Conservation (phyloP, 2,797 vertebrate genomes). For the Benthosema pterotum region DNA sequence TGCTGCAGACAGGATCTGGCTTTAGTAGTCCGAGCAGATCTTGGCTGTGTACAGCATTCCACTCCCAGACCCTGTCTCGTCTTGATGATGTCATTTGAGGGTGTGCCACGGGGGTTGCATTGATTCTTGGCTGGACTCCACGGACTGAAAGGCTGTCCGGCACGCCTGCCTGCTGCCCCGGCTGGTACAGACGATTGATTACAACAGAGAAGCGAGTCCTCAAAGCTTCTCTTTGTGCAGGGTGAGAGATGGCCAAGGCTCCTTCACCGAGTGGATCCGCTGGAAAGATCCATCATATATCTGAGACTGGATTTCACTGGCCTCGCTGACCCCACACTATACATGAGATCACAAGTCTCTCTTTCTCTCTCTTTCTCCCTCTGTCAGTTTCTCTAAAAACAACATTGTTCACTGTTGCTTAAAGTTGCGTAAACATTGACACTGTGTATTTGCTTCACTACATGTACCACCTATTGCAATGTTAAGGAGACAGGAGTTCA, state of each 20-base stretch:
- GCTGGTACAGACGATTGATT: constrained; percentile 27
- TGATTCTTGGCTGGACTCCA: constrained; percentile 63
- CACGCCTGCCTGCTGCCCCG: constrained; percentile 42
- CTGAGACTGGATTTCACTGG: constrained; percentile 20
- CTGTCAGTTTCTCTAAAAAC: no score
- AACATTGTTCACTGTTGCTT: no score
- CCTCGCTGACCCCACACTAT: not conserved
- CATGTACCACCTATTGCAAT: no score
- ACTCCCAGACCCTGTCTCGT: constrained; percentile 39
- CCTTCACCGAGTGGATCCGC: constrained; percentile 3
- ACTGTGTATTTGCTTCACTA: no score
- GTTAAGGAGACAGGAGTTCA: no score
- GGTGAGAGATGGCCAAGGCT: constrained; percentile 41
- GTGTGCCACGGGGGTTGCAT: constrained; percentile 59
- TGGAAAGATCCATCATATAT: constrained; percentile 12
- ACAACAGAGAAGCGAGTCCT: constrained; percentile 39
- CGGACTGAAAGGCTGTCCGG: constrained; percentile 50
- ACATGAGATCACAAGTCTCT: not conserved
- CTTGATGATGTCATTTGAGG: constrained; percentile 57
- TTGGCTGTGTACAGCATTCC: no score
- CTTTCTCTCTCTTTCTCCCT: not conserved
- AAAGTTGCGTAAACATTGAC: no score
- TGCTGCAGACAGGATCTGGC: no score
- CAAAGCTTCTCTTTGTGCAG: constrained; percentile 32
- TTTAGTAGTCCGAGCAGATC: no score